These are phyloP conservation scores for Heloderma charlesbogerti DNA, from an alignment of 2,113 vertebrate species.

Conservation along the genomic window DNA sequence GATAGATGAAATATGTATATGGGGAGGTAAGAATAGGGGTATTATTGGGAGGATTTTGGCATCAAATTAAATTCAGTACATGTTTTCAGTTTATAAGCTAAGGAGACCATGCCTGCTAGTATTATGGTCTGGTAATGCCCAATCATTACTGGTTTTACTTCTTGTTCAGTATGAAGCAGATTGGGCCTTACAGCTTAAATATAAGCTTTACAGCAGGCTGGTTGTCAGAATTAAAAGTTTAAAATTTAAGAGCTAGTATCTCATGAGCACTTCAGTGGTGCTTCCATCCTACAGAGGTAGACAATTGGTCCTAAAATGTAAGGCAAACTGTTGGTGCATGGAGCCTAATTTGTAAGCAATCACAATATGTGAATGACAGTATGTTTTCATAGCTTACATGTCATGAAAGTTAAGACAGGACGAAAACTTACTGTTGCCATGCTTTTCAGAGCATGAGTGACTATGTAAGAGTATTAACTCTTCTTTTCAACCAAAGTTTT, in stretches of 20 bases:
- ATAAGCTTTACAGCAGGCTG: not conserved
- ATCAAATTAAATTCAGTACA: not conserved
- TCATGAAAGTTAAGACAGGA: not conserved
- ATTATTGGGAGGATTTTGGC: not conserved
- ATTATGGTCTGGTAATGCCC: not conserved
- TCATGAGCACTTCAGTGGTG: not conserved
- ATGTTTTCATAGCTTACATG: not conserved
- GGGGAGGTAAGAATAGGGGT: not conserved
- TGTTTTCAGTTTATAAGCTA: not conserved
- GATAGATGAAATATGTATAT: not conserved
- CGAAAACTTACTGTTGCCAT: not conserved
- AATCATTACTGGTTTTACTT: not conserved
- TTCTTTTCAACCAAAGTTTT: slow-evolving; percentile 12
- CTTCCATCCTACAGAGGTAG: not conserved
- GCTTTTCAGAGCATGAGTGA: not conserved
- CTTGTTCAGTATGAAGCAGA: not conserved
- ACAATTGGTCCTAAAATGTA: not conserved
- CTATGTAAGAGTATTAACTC: not conserved
- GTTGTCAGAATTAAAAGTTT: not conserved
- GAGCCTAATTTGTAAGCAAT: not conserved
- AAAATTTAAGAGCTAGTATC: not conserved
- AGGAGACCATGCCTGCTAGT: not conserved
- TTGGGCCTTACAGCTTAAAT: not conserved
- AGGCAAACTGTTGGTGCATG: not conserved
- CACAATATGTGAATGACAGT: not conserved